Evolutionary conservation across 2,113 vertebrate genomes (phyloP).

Genomic region (Sinosuthora webbiana): DNA sequence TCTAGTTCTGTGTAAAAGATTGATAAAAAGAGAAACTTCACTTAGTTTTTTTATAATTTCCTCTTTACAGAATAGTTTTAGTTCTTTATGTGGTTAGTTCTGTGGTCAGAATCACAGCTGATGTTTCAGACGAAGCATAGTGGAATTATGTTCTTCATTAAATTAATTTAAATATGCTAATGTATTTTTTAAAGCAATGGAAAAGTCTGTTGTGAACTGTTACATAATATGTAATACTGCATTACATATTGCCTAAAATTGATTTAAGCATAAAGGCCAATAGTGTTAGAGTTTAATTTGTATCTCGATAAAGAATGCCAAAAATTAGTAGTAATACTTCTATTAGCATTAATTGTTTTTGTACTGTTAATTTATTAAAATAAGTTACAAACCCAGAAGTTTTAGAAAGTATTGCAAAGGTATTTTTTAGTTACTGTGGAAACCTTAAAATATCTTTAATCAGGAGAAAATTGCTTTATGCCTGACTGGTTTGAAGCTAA

Average conservation of each 20-base stretch:
- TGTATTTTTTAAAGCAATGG: not conserved
- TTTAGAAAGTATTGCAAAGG: not conserved
- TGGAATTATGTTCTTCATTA: not conserved
- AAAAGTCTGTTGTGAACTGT: not conserved
- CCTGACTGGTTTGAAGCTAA: slow-evolving; percentile 86
- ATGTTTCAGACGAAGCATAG: not conserved
- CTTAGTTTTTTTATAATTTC: not conserved
- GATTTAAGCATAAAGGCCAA: not conserved
- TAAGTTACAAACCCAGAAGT: not conserved
- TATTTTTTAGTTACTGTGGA: slow-evolving; percentile 19
- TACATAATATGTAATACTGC: not conserved
- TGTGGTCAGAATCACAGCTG: not conserved
- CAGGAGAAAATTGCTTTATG: slow-evolving; percentile 76
- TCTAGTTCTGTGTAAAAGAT: not conserved
- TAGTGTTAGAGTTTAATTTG: not conserved
- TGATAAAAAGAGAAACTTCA: not conserved
- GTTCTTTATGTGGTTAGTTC: not conserved
- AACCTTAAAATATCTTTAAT: slow-evolving; percentile 50
- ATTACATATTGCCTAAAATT: not conserved
- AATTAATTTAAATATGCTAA: not conserved
- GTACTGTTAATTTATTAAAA: not conserved
- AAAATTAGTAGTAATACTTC: not conserved
- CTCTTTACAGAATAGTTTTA: not conserved
- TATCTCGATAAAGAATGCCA: not conserved
- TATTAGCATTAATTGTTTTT: not conserved